phyloP scores from a whole-genome alignment of 2,797 vertebrate genomes.

The Coregonus ussuriensis region DNA sequence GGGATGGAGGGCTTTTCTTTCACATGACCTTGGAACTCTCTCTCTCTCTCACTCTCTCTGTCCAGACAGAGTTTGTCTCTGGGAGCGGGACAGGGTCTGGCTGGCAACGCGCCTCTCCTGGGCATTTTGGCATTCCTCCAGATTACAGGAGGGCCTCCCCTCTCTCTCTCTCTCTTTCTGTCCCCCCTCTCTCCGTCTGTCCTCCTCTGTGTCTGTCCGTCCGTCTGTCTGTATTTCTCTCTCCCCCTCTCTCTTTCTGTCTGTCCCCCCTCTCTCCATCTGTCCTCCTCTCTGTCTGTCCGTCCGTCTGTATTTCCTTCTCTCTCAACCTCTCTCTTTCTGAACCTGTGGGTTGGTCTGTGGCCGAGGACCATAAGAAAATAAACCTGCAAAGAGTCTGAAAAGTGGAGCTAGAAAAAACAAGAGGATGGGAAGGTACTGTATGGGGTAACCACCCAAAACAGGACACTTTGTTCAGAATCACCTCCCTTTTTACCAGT shows the following conservation, averaged over 20 bases:
- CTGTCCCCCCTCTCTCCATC: slow-evolving; percentile 29
- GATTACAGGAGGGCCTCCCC: slow-evolving; percentile 51
- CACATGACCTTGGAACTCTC: slow-evolving; percentile 83
- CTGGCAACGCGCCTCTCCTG: slow-evolving; percentile 85
- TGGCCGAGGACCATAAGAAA: neutral
- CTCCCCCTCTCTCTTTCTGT: slow-evolving; percentile 32
- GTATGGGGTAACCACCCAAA: neutral
- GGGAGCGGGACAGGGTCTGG: slow-evolving; percentile 71
- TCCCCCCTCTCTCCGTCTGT: slow-evolving; percentile 30
- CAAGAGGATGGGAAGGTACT: neutral
- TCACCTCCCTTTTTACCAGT: neutral
- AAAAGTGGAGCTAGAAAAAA: neutral
- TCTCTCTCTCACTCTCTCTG: slow-evolving; percentile 27
- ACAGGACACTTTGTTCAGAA: neutral
- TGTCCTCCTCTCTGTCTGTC: neutral
- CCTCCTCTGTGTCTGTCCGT: neutral
- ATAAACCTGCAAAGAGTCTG: neutral
- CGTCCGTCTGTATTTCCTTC: slow-evolving; percentile 27
- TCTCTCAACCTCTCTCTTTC: neutral
- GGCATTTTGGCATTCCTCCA: slow-evolving; percentile 88
- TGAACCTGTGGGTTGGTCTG: neutral
- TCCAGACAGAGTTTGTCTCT: slow-evolving; percentile 81
- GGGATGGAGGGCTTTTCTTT: slow-evolving; percentile 77
- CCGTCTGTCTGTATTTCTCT: slow-evolving; percentile 29
- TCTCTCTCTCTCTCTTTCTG: slow-evolving; percentile 66